Conservation (phyloP, 2,888 invertebrate species). For the Metacarcinus magister region DNA sequence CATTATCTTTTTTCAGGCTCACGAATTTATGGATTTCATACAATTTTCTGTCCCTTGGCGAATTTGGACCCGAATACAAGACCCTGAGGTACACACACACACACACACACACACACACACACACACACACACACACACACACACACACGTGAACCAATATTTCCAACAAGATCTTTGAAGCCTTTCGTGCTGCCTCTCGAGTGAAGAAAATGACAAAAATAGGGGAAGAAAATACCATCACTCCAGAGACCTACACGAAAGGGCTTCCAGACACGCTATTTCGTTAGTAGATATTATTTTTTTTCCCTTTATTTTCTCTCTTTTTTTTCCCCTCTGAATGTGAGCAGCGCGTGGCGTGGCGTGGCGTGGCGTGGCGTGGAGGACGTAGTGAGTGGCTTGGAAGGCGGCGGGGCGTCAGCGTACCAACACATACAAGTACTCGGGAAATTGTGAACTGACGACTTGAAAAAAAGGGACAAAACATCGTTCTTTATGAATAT, state of each 20-base stretch:
- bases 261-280: not conserved
- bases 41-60: no score
- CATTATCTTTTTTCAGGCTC: no score
- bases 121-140: conserved; percentile 44
- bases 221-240: not conserved
- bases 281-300: not conserved
- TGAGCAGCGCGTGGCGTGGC: not conserved
- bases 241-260: not conserved
- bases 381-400: not conserved
- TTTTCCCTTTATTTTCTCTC: not conserved
- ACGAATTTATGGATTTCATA: not conserved
- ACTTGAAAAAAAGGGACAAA: not conserved
- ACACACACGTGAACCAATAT: not conserved
- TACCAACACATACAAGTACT: not conserved
- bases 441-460: no score
- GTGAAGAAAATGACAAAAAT: conserved; percentile 34
- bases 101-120: conserved; percentile 34
- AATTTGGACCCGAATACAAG: not conserved
- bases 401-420: not conserved
- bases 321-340: not conserved
- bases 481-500: not conserved
- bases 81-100: not conserved
- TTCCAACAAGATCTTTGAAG: not conserved
- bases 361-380: not conserved
- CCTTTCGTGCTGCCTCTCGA: not conserved